A percentile compares a stretch with the other conserved stretches of the same genome.
phyloP scores from a whole-genome alignment of 1,140 invertebrate species.

The Thaumatotibia leucotreta region DNA sequence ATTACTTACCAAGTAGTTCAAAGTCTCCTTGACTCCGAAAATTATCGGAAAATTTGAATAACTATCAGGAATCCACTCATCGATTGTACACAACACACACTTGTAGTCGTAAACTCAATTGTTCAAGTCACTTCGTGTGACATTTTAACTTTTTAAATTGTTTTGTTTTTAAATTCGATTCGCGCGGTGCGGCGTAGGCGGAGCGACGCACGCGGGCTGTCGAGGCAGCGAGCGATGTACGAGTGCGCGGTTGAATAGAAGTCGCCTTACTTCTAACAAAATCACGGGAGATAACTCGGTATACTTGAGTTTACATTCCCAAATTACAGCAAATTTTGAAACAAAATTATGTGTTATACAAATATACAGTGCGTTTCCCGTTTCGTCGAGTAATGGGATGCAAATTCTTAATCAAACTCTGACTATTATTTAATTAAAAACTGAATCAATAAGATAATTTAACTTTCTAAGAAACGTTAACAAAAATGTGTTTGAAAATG shows the following conservation, averaged over 20 bases:
- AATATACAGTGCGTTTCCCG: too few species aligned
- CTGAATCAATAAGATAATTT: too few species aligned
- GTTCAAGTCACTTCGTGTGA: conserved; percentile 1
- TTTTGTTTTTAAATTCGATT: not conserved
- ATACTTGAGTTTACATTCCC: too few species aligned
- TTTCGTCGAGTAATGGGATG: too few species aligned
- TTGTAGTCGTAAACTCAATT: not conserved
- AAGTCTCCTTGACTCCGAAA: not conserved
- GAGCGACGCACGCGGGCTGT: not conserved
- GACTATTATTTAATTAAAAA: too few species aligned
- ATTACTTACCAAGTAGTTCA: conserved; percentile 8
- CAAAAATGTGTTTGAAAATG: too few species aligned
- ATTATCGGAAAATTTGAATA: conserved; percentile 1
- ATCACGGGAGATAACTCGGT: not conserved
- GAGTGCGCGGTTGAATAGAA: not conserved
- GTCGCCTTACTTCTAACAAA: not conserved
- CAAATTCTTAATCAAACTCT: too few species aligned
- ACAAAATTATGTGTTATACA: too few species aligned
- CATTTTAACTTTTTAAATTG: conserved; percentile 10
- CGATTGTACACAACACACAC: not conserved
- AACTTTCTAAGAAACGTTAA: too few species aligned
- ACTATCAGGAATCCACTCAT: not conserved
- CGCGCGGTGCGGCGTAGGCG: not conserved
- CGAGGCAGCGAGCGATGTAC: not conserved
- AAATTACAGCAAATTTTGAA: too few species aligned